Conservation (phyloP, 2,797 vertebrate genomes). For the Orestias chungarensis region DNA sequence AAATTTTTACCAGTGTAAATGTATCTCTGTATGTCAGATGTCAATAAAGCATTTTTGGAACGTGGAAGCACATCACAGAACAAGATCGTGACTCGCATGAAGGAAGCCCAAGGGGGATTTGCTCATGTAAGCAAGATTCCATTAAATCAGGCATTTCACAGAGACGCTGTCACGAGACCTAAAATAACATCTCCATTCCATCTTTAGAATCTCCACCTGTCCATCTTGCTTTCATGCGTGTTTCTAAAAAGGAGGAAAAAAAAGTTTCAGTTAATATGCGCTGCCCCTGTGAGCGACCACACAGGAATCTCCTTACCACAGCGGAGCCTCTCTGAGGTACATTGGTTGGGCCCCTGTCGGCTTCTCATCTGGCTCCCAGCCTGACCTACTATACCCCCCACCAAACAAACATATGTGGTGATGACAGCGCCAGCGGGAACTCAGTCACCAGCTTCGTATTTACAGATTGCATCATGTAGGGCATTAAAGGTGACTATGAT, state of each 20-base stretch:
- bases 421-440: conserved; percentile 48
- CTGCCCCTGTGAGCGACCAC: conserved; percentile 40
- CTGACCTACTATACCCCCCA: conserved; percentile 67
- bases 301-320: conserved; percentile 70
- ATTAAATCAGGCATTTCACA: neutral
- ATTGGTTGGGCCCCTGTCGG: conserved; percentile 61
- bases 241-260: conserved; percentile 12
- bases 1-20: no score
- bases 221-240: neutral
- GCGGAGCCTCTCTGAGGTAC: conserved; percentile 55
- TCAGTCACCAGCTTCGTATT: conserved; percentile 37
- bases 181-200: neutral
- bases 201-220: neutral
- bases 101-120: conserved; percentile 16
- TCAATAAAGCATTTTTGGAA: conserved; percentile 22
- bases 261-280: neutral
- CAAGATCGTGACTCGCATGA: conserved; percentile 52
- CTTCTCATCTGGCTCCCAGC: conserved; percentile 71
- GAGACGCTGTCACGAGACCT: neutral
- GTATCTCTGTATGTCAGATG: conserved; percentile 14
- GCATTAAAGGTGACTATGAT: conserved; percentile 33
- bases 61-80: conserved; percentile 43
- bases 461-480: conserved; percentile 30
- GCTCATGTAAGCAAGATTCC: conserved; percentile 9
- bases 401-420: conserved; percentile 72